A percentile compares a stretch with the other conserved stretches of the same genome.
These are phyloP conservation scores for Platyura marginata DNA, from an alignment of 1,140 invertebrate genomes.

Conservation along the genomic window DNA sequence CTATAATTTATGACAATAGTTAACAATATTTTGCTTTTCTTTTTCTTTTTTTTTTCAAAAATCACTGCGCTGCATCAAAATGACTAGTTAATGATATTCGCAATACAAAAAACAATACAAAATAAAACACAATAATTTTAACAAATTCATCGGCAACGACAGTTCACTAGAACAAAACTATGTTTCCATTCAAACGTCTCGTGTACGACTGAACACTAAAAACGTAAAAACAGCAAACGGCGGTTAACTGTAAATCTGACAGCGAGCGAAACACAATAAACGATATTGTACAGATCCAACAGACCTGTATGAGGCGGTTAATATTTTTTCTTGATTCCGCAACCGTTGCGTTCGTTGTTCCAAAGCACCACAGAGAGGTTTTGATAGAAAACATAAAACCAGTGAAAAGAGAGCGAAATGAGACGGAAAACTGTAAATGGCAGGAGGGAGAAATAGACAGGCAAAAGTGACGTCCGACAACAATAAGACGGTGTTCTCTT, in stretches of 20 bases:
- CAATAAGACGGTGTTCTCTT: too few relatives aligned
- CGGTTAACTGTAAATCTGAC: background rate
- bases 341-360: background rate
- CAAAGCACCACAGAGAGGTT: too few relatives aligned
- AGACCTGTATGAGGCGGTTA: too few relatives aligned
- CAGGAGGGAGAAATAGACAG: too few relatives aligned
- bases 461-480: too few relatives aligned
- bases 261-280: background rate
- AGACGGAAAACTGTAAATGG: too few relatives aligned
- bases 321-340: too few relatives aligned
- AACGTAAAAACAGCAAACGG: background rate
- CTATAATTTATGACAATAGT: too few relatives aligned
- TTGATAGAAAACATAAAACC: too few relatives aligned
- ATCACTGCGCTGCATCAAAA: background rate
- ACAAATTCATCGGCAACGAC: background rate
- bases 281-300: background rate
- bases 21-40: too few relatives aligned
- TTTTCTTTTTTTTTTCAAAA: background rate
- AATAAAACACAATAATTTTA: background rate
- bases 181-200: constrained; percentile 1
- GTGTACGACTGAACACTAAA: background rate
- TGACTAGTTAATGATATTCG: too few relatives aligned
- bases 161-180: background rate
- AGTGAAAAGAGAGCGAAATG: too few relatives aligned
- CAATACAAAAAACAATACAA: background rate